Conservation (phyloP, 1,140 invertebrate genomes). For the Bombus confusus region DNA sequence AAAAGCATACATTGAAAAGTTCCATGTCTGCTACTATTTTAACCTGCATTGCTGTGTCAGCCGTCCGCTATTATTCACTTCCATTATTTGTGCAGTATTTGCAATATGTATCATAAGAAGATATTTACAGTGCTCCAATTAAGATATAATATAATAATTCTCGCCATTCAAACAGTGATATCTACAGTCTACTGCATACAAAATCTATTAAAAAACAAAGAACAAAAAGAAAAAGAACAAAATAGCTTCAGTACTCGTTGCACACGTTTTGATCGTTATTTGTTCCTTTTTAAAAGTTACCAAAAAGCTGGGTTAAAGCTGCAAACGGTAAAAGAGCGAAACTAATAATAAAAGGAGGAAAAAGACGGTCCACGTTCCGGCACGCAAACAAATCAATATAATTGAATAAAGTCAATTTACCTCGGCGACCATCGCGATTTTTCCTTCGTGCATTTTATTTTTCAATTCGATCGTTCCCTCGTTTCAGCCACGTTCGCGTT, state of each 20-base stretch:
- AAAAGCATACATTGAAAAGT: not conserved
- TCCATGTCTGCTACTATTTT: not conserved
- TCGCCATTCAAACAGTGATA: no score
- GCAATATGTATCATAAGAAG: not conserved
- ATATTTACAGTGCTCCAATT: not conserved
- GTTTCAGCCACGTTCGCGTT: not conserved
- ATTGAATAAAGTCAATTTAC: slow-evolving; percentile 10
- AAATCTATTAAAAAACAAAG: not conserved
- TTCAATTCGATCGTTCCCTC: not conserved
- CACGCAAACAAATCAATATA: no score
- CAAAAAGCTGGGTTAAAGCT: not conserved
- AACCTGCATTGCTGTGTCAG: not conserved
- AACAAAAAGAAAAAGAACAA: no score
- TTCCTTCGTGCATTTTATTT: not conserved
- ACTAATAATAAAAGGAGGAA: not conserved
- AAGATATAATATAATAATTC: not conserved
- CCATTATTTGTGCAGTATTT: not conserved
- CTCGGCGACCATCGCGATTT: not conserved
- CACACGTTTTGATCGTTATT: not conserved
- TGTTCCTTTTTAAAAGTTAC: not conserved
- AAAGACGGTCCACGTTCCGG: not conserved
- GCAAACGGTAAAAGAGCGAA: not conserved
- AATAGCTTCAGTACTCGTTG: not conserved
- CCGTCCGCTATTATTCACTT: not conserved
- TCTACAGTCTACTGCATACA: not conserved